These are phyloP conservation scores for Clarias batrachus DNA, from an alignment of 2,113 vertebrate species.

Conservation along the genomic window DNA sequence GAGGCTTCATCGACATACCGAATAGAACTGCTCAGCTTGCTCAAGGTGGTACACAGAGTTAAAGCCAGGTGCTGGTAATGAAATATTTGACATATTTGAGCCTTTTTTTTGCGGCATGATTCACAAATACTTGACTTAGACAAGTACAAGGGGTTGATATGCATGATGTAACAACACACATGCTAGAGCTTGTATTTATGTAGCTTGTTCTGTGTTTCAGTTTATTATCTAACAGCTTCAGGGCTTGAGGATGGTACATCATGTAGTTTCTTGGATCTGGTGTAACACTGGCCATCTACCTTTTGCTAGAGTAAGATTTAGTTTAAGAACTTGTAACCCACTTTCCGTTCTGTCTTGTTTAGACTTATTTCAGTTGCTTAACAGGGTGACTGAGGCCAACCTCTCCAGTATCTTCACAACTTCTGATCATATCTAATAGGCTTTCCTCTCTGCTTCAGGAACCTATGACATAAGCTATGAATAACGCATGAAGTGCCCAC, in stretches of 20 bases:
- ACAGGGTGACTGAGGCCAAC: background rate
- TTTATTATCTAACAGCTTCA: background rate
- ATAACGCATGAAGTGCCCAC: slow-evolving; percentile 48
- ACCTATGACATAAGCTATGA: slow-evolving; percentile 47
- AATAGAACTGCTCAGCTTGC: background rate
- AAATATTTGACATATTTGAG: slow-evolving; percentile 20
- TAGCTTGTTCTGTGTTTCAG: background rate
- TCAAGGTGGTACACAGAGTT: background rate
- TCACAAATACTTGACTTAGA: slow-evolving; percentile 4
- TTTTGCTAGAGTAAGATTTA: too few species aligned
- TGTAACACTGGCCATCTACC: background rate
- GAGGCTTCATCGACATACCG: background rate
- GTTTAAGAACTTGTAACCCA: slow-evolving; percentile 23
- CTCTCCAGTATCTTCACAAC: background rate
- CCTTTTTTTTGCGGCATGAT: background rate
- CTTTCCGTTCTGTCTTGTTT: slow-evolving; percentile 1
- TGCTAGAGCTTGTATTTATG: slow-evolving; percentile 1
- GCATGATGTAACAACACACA: slow-evolving; percentile 5
- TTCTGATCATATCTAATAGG: slow-evolving; percentile 19
- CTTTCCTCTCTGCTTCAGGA: slow-evolving; percentile 15
- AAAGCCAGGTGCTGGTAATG: background rate
- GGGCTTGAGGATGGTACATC: background rate
- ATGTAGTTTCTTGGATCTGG: background rate
- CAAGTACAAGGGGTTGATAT: background rate
- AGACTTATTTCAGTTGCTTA: background rate